These are phyloP conservation scores for Glyptemys insculpta DNA, from an alignment of 2,797 vertebrate species.

Conservation along the genomic window DNA sequence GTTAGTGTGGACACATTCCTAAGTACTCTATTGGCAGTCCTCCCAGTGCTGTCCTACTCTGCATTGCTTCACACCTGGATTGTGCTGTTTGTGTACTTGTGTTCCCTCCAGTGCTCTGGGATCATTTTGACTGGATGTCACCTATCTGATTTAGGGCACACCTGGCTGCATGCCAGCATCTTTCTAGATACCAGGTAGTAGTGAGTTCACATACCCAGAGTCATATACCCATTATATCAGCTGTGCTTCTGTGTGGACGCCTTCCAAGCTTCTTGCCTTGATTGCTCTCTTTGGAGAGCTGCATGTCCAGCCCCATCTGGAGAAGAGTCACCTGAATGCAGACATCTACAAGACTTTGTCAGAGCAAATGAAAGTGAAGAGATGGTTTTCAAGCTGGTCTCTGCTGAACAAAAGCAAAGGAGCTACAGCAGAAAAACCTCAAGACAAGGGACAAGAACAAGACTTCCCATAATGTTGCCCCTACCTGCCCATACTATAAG, in stretches of 20 bases:
- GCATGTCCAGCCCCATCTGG: neutral
- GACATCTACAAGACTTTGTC: neutral
- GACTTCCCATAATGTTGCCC: neutral
- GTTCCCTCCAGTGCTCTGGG: neutral
- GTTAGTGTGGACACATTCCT: neutral
- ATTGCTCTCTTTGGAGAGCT: neutral
- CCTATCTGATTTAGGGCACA: neutral
- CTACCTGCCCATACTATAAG: neutral
- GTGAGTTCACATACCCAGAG: accelerated
- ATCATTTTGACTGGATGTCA: neutral
- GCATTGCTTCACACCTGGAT: neutral
- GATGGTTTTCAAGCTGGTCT: neutral
- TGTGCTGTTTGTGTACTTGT: neutral
- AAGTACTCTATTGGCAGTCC: neutral
- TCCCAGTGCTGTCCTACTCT: neutral
- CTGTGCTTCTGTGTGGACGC: neutral
- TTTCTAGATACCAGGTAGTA: neutral
- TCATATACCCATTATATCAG: no score
- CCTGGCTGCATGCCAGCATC: neutral
- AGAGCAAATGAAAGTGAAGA: neutral
- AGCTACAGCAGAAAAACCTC: neutral
- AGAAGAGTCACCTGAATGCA: neutral
- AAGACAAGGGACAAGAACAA: neutral
- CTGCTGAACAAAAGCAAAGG: neutral
- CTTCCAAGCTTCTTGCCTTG: neutral